phyloP scores from a whole-genome alignment of 1,140 invertebrate species.

The Ctenoplectra terminalis region DNA sequence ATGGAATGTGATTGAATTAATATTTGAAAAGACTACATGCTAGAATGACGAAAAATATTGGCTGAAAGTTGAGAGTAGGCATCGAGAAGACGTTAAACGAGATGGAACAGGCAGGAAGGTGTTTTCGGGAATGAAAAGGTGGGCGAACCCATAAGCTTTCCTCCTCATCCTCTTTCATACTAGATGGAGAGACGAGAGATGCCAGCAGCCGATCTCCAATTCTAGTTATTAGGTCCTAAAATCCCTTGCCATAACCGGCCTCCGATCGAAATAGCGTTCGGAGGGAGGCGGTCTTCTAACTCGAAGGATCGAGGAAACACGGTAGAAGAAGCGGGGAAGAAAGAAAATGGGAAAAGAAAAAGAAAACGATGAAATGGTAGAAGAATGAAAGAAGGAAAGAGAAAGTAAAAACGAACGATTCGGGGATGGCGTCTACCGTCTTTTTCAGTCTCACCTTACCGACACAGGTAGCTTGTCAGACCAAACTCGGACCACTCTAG shows the following conservation, averaged over 20 bases:
- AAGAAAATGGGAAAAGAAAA: not conserved
- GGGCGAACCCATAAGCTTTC: slow-evolving; percentile 17
- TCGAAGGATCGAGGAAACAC: not conserved
- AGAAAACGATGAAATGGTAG: not conserved
- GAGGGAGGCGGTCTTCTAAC: too few relatives aligned
- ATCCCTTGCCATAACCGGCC: slow-evolving; percentile 49
- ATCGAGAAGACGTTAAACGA: not conserved
- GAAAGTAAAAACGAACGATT: slow-evolving; percentile 22
- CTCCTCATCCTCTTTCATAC: not conserved
- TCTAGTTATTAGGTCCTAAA: slow-evolving; percentile 65
- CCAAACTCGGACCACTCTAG: not conserved
- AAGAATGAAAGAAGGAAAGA: not conserved
- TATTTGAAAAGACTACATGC: too few relatives aligned
- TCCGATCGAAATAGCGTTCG: slow-evolving; percentile 47
- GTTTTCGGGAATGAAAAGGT: slow-evolving; percentile 12
- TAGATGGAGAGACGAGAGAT: slow-evolving; percentile 9
- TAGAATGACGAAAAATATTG: too few relatives aligned
- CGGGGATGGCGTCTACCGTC: not conserved
- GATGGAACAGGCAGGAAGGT: slow-evolving; percentile 1
- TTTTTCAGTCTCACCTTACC: slow-evolving; percentile 36
- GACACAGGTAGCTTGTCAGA: slow-evolving; percentile 16
- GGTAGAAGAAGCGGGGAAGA: not conserved
- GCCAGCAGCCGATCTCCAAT: slow-evolving; percentile 54
- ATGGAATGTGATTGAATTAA: not conserved
- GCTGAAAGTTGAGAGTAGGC: too few relatives aligned